These are phyloP conservation scores for Drosophila subquinaria DNA, from an alignment of 2,888 invertebrate genomes.

Conservation along the genomic window DNA sequence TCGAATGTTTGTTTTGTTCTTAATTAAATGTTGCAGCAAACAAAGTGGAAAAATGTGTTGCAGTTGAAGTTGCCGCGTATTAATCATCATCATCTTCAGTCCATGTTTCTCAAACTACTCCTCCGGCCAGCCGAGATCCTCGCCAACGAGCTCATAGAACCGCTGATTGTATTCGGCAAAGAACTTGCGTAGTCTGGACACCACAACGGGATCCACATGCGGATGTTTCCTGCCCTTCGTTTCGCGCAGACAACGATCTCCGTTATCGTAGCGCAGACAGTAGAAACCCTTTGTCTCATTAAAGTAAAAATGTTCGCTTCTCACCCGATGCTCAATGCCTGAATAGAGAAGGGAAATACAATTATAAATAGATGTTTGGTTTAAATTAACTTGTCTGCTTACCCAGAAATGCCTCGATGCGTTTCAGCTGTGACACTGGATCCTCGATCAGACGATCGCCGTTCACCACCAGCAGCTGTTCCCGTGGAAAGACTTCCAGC, in stretches of 20 bases:
- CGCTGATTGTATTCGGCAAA: constrained; percentile 96
- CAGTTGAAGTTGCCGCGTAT: constrained; percentile 1
- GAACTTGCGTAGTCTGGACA: constrained; percentile 93
- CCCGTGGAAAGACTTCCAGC: constrained; percentile 96
- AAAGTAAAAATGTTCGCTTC: constrained; percentile 96
- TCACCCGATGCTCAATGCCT: constrained; percentile 87
- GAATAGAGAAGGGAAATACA: not conserved
- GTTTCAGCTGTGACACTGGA: constrained; percentile 94
- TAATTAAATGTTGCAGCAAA: constrained; percentile 61
- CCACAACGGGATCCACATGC: constrained; percentile 91
- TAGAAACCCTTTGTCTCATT: constrained; percentile 99
- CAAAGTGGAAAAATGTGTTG: constrained; percentile 35
- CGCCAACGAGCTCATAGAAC: constrained; percentile 96
- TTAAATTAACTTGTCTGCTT: constrained; percentile 80
- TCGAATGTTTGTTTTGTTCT: constrained; percentile 22
- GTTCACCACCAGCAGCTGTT: constrained; percentile 97
- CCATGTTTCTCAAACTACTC: constrained; percentile 87
- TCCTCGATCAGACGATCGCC: constrained; percentile 96
- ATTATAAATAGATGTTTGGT: not conserved
- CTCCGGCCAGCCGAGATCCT: constrained; percentile 97
- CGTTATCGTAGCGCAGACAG: constrained; percentile 94
- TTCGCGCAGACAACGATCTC: constrained; percentile 93
- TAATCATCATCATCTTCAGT: constrained; percentile 55
- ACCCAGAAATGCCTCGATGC: constrained; percentile 95
- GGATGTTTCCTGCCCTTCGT: constrained; percentile 94